A percentile compares a stretch with the other conserved stretches of the same genome.
phyloP scores from a whole-genome alignment of 2,888 invertebrate genomes.

The Pristionchus maxplancki region DNA sequence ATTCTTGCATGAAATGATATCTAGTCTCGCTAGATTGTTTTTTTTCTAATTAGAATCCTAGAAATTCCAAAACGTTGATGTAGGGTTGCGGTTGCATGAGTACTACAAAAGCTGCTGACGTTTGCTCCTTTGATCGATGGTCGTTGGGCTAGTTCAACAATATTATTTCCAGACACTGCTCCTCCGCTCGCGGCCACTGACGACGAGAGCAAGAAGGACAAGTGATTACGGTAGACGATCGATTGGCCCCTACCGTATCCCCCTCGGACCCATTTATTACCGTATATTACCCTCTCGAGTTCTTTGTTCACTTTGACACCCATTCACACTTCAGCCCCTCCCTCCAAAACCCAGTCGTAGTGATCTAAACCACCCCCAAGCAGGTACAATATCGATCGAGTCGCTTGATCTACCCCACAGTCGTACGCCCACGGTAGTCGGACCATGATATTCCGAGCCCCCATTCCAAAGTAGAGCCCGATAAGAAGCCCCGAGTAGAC shows the following conservation, averaged over 20 bases:
- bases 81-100: neutral
- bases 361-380: neutral
- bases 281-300: neutral
- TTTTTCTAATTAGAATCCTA: too few relatives aligned
- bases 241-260: neutral
- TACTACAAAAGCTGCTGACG: neutral
- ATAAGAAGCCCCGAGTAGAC: neutral
- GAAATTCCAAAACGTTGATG: neutral
- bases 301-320: constrained; percentile 9
- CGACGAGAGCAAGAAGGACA: constrained; percentile 51
- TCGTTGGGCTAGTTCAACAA: neutral
- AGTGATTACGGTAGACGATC: constrained; percentile 15
- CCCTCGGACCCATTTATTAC: neutral
- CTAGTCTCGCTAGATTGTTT: too few relatives aligned
- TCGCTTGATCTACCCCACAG: neutral
- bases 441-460: neutral
- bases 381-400: constrained; percentile 36
- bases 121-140: neutral
- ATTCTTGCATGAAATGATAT: too few relatives aligned
- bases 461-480: constrained; percentile 44
- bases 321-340: too few relatives aligned
- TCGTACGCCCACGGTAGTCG: constrained; percentile 9
- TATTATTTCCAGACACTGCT: neutral
- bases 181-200: neutral
- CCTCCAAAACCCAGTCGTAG: too few relatives aligned